phyloP scores from a whole-genome alignment of 2,797 vertebrate genomes.

The Rhynchotus rufescens region DNA sequence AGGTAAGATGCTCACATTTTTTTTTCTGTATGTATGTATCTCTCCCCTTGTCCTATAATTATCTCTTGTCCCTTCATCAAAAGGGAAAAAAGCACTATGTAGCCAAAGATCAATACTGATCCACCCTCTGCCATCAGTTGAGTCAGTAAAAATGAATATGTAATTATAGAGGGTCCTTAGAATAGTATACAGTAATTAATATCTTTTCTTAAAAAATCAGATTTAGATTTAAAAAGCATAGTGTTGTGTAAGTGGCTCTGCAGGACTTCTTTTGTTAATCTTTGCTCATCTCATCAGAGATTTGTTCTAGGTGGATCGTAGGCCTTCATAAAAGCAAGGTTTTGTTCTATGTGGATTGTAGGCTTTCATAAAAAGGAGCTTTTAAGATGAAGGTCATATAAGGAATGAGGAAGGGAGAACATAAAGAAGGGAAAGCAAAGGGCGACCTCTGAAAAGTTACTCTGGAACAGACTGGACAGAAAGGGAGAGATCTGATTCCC shows the following conservation, averaged over 20 bases:
- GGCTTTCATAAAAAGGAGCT: neutral
- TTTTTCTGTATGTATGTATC: neutral
- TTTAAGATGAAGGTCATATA: neutral
- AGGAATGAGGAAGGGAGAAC: neutral
- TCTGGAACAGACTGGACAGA: neutral
- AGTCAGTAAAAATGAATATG: constrained; percentile 47
- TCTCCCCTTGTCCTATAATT: constrained; percentile 48
- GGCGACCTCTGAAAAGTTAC: neutral
- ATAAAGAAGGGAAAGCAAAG: neutral
- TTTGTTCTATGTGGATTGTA: neutral
- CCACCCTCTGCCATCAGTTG: constrained; percentile 46
- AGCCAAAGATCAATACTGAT: constrained; percentile 56
- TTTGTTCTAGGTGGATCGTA: neutral
- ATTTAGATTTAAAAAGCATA: neutral
- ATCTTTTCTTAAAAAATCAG: neutral
- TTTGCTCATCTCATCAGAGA: neutral
- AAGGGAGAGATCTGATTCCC: neutral
- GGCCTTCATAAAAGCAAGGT: neutral
- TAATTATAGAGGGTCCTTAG: constrained; percentile 48
- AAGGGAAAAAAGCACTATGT: constrained; percentile 33
- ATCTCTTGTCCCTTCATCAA: constrained; percentile 46
- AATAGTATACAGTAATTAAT: constrained; percentile 11
- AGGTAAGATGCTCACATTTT: neutral
- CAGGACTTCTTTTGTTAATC: neutral
- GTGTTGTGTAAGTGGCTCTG: neutral